A percentile compares a stretch with the other conserved stretches of the same genome.
Evolutionary conservation across 2,888 invertebrate genomes (phyloP).

Genomic region (Pilophorus perplexus): DNA sequence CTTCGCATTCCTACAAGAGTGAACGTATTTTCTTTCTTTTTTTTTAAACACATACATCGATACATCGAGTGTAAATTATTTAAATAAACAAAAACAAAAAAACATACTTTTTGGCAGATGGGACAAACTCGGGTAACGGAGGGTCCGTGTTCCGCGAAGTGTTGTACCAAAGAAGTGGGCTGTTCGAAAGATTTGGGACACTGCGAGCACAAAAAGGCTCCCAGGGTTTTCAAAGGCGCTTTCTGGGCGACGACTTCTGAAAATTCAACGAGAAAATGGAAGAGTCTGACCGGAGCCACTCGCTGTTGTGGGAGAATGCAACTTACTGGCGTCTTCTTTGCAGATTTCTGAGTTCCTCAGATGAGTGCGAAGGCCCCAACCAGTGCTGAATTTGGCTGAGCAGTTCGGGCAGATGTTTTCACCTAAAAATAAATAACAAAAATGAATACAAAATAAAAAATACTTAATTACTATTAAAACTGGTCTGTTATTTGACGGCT

Average conservation of each 20-base stretch:
- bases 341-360: conserved; percentile 3
- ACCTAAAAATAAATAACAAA: too few relatives aligned
- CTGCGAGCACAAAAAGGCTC: conserved; percentile 8
- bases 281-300: too few relatives aligned
- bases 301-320: too few relatives aligned
- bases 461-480: too few relatives aligned
- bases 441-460: background rate
- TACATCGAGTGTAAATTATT: too few relatives aligned
- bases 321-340: background rate
- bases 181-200: conserved; percentile 11
- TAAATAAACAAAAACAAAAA: too few relatives aligned
- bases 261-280: too few relatives aligned
- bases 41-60: too few relatives aligned
- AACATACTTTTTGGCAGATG: too few relatives aligned
- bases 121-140: too few relatives aligned
- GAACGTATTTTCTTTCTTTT: too few relatives aligned
- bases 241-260: background rate
- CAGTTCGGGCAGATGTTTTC: conserved; percentile 20
- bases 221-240: background rate
- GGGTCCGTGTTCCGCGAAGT: conserved; percentile 22
- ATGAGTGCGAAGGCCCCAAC: conserved; percentile 16
- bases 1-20: background rate
- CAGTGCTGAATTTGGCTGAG: conserved; percentile 22
- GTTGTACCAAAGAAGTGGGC: conserved; percentile 14
- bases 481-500: too few relatives aligned